These are phyloP conservation scores for Athalia rosae DNA, from an alignment of 2,888 invertebrate species.

Conservation along the genomic window DNA sequence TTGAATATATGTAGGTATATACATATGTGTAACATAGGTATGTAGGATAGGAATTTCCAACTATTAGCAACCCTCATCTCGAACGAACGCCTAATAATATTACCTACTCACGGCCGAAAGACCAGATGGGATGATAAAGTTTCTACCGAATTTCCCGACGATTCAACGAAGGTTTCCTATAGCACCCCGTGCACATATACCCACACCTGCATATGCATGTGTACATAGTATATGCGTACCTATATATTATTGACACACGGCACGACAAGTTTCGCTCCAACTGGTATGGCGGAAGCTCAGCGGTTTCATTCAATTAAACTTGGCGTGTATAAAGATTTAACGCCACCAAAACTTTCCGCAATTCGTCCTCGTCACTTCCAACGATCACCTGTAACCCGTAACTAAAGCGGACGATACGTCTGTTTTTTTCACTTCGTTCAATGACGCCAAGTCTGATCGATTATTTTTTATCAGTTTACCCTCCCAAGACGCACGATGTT, in stretches of 20 bases:
- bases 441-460: background rate
- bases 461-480: too few species aligned
- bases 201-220: too few species aligned
- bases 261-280: constrained; percentile 32
- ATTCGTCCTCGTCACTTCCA: constrained; percentile 45
- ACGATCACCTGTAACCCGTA: constrained; percentile 32
- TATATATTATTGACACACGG: background rate
- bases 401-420: background rate
- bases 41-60: constrained; percentile 30
- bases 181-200: background rate
- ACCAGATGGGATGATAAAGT: constrained; percentile 44
- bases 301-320: constrained; percentile 45
- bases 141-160: constrained; percentile 35
- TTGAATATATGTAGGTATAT: too few species aligned
- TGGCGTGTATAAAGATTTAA: constrained; percentile 45
- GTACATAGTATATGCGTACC: too few species aligned
- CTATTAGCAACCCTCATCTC: constrained; percentile 36
- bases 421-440: constrained; percentile 7
- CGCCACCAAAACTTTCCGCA: constrained; percentile 40
- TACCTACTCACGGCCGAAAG: constrained; percentile 23
- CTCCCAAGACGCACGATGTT: too few species aligned
- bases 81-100: constrained; percentile 26
- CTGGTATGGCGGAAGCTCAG: background rate
- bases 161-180: constrained; percentile 16
- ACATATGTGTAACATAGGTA: background rate